phyloP scores from a whole-genome alignment of 2,888 invertebrate species.

The Ennomos erosarius region DNA sequence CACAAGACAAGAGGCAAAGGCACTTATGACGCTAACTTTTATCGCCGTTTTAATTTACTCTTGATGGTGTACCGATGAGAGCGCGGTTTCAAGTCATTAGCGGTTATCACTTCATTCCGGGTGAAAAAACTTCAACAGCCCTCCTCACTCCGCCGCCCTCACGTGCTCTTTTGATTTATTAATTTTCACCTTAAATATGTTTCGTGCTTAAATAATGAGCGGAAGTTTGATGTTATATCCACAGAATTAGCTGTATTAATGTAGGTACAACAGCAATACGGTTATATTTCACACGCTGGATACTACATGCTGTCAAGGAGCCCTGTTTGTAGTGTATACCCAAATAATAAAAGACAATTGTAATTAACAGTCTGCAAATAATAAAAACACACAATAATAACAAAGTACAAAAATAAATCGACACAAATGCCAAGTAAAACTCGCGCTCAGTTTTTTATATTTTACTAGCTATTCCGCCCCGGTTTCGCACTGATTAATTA shows the following conservation, averaged over 20 bases:
- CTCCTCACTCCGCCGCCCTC: conserved; percentile 60
- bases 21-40: conserved; percentile 3
- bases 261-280: no score
- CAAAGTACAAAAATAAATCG: not conserved
- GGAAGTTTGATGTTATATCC: conserved; percentile 9
- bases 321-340: no score
- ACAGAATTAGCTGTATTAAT: no score
- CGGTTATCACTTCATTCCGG: conserved; percentile 85
- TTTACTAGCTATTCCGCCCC: no score
- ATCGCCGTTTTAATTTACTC: conserved; percentile 58
- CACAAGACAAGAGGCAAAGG: not conserved
- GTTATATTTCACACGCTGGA: not conserved
- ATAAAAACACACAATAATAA: no score
- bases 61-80: conserved; percentile 69
- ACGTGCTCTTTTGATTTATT: conserved; percentile 83
- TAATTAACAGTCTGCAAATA: no score
- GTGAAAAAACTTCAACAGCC: conserved; percentile 84
- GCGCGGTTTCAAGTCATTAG: conserved; percentile 79
- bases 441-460: no score
- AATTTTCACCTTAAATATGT: conserved; percentile 82
- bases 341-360: no score
- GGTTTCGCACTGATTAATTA: no score
- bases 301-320: no score
- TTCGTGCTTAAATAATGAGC: conserved; percentile 60
- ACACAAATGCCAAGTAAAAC: not conserved